phyloP scores from a whole-genome alignment of 1,140 invertebrate species.

The Mizuhopecten yessoensis region DNA sequence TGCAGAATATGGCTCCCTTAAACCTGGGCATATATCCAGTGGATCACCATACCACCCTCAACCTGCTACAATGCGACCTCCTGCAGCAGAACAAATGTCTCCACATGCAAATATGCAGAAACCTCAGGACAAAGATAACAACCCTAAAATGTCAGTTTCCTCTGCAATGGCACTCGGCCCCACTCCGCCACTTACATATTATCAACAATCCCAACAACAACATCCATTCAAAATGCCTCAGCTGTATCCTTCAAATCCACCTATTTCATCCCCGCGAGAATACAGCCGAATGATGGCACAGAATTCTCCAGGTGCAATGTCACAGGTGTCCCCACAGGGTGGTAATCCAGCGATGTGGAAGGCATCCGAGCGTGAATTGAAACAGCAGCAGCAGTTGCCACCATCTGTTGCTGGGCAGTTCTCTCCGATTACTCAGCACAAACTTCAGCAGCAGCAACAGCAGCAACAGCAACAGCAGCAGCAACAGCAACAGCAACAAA shows the following conservation, averaged over 20 bases:
- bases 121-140: constrained; percentile 11
- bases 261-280: constrained; percentile 59
- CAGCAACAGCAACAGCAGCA: background rate
- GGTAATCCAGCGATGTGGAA: background rate
- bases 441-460: background rate
- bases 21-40: background rate
- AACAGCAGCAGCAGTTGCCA: background rate
- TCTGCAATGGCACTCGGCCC: constrained; percentile 59
- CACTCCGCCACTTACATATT: constrained; percentile 47
- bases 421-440: background rate
- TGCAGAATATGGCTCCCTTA: background rate
- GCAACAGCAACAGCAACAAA: background rate
- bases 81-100: background rate
- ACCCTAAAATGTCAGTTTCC: constrained; percentile 43
- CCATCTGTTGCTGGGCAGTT: background rate
- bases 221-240: constrained; percentile 56
- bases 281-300: constrained; percentile 38
- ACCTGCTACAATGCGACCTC: background rate
- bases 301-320: background rate
- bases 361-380: background rate
- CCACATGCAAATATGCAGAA: background rate
- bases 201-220: constrained; percentile 45
- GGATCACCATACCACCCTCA: constrained; percentile 7
- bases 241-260: constrained; percentile 56
- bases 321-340: background rate